A percentile compares a stretch with the other conserved stretches of the same genome.
These are phyloP conservation scores for Flabesymbios commensalis DNA, from an alignment of 2,888 invertebrate species.

Conservation along the genomic window DNA sequence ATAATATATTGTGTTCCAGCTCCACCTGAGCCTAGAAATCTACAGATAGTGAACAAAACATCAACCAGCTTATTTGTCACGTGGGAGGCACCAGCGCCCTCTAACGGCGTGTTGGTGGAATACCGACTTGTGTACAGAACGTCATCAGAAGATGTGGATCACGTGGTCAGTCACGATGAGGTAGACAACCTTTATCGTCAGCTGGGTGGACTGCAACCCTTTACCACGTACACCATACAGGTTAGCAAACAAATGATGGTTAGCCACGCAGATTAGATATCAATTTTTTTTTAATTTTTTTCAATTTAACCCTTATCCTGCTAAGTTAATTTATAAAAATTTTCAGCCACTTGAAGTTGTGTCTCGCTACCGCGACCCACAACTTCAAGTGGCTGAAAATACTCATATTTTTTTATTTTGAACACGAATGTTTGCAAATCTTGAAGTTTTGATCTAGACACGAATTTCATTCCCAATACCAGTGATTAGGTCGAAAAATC, in stretches of 20 bases:
- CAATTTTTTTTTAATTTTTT: background rate
- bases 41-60: conserved; percentile 11
- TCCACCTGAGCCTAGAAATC: conserved; percentile 41
- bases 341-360: too few relatives aligned
- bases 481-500: too few relatives aligned
- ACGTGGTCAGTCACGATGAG: background rate
- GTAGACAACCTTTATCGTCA: too few relatives aligned
- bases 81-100: conserved; percentile 37
- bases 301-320: too few relatives aligned
- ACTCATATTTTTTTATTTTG: too few relatives aligned
- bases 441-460: too few relatives aligned
- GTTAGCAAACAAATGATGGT: too few relatives aligned
- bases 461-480: too few relatives aligned
- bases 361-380: too few relatives aligned
- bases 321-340: too few relatives aligned
- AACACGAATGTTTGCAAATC: too few relatives aligned
- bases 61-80: conserved; percentile 26
- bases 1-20: conserved; percentile 35
- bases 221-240: conserved; percentile 33
- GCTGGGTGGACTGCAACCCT: conserved; percentile 19
- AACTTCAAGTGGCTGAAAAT: too few relatives aligned
- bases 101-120: conserved; percentile 43
- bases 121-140: conserved; percentile 30
- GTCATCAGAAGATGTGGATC: background rate
- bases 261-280: conserved; percentile 19